A percentile compares a stretch with the other conserved stretches of the same genome.
These are phyloP conservation scores for Liopterus haemorrhoidalis DNA, from an alignment of 2,888 invertebrate genomes.

Conservation along the genomic window DNA sequence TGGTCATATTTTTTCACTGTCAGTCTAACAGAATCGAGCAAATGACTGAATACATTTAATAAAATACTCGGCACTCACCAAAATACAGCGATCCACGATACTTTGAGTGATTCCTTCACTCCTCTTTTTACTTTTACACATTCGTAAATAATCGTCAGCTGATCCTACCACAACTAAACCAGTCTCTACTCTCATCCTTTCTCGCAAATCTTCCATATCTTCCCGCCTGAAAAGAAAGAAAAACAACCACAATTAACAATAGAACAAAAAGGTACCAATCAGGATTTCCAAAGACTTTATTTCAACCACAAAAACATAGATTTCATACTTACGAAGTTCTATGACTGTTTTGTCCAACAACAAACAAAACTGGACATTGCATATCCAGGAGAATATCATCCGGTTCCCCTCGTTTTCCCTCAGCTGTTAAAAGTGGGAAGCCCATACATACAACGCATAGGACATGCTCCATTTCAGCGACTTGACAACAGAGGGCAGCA, in stretches of 20 bases:
- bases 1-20: conserved; percentile 1
- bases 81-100: conserved; percentile 71
- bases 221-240: conserved; percentile 51
- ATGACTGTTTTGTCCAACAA: conserved; percentile 69
- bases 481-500: conserved; percentile 68
- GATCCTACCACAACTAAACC: conserved; percentile 72
- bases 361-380: conserved; percentile 68
- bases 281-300: too few relatives aligned
- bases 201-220: conserved; percentile 70
- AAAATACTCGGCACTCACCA: conserved; percentile 45
- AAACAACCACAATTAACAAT: conserved; percentile 14
- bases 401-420: conserved; percentile 61
- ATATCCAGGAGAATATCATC: conserved; percentile 70
- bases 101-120: conserved; percentile 72
- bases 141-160: conserved; percentile 67
- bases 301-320: too few relatives aligned
- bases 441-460: conserved; percentile 71
- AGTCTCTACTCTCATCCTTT: conserved; percentile 69
- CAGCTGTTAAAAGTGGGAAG: conserved; percentile 67
- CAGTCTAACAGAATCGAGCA: background rate
- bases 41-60: conserved; percentile 1
- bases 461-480: conserved; percentile 65
- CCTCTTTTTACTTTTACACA: conserved; percentile 63
- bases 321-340: conserved; percentile 53
- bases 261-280: conserved; percentile 7